phyloP scores from a whole-genome alignment of 2,113 vertebrate genomes.

The Dromas ardeola region DNA sequence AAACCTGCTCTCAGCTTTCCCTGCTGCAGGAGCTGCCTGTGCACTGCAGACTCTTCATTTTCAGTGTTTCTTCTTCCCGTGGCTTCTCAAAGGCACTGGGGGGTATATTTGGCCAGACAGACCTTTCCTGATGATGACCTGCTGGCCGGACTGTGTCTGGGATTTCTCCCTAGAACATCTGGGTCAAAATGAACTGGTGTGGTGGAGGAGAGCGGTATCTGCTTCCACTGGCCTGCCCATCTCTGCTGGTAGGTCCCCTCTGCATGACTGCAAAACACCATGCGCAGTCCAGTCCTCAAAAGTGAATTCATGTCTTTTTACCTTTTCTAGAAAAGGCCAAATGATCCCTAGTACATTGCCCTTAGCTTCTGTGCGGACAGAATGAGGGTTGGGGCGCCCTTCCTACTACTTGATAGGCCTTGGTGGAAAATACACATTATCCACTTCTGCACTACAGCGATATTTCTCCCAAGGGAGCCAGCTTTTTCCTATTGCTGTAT shows the following conservation, averaged over 20 bases:
- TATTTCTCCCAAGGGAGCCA: neutral
- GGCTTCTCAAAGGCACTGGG: neutral
- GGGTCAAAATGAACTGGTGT: neutral
- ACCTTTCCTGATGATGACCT: neutral
- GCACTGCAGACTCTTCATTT: neutral
- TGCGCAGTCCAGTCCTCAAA: neutral
- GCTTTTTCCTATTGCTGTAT: neutral
- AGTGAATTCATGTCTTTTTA: neutral
- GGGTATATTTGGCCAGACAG: neutral
- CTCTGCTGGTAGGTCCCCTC: neutral
- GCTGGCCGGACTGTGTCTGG: neutral
- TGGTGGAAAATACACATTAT: neutral
- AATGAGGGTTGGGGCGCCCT: neutral
- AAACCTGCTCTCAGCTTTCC: neutral
- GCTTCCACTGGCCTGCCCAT: neutral
- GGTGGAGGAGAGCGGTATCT: neutral
- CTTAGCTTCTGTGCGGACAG: neutral
- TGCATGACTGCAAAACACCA: neutral
- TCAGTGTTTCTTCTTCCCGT: neutral
- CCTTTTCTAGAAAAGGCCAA: neutral
- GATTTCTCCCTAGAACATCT: neutral
- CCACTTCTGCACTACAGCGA: neutral
- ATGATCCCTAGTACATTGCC: rapidly evolving
- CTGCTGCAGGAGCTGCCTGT: neutral
- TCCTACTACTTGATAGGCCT: neutral